Base-by-base conservation (phyloP, 2,113 vertebrate genomes). In the Tachycineta bicolor region DNA sequence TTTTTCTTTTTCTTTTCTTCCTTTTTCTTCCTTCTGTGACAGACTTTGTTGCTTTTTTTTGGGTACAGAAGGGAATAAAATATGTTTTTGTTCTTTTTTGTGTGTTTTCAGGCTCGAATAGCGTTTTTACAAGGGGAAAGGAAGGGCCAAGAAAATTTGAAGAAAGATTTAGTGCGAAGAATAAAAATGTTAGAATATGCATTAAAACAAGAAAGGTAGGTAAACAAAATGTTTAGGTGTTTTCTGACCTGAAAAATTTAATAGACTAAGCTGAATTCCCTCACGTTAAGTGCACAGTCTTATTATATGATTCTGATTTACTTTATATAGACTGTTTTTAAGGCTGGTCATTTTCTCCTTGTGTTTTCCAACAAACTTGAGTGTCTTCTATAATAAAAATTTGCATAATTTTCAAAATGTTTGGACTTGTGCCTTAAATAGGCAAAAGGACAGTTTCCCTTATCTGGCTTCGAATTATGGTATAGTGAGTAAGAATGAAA, bases 111-210 rank as follows among this genome's bases (percentile, higher is more conserved):
- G 99, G 99, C 99, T 89, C 98, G 99, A 96, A 99, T 99, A 98
- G 99, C 99, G 7, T 99, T 99, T 98, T 98, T 99, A 91, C 99
- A 99, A 98, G 99, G 99, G 44, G 99, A 99, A 98, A 99, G 99
- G 97, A 99, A 99, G 97, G 99, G 99, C 97, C 99, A 99, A 98
- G 99, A 99, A 98, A 99, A 99, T 96, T 98, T 99, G 97, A 99
- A 99, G 99, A 99, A 99, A 95, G 99, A 99, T 97, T 98, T 99
- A 98, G 99, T 99, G 94, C 98, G 99, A 99, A 99, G 99, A 99
- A 99, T 99, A 98, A 99, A 99, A 97, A 99, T 99, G 99, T 99
- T 99, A 98, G 99, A 99, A 97, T 99, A 99, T 94, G 99, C 99
- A 97, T 98, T 99, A 98, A 99, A 99, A 97, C 99, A 99, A 98